A percentile compares a stretch with the other conserved stretches of the same genome.
phyloP scores from a whole-genome alignment of 2,888 invertebrate genomes.

The Schizaphis graminum region DNA sequence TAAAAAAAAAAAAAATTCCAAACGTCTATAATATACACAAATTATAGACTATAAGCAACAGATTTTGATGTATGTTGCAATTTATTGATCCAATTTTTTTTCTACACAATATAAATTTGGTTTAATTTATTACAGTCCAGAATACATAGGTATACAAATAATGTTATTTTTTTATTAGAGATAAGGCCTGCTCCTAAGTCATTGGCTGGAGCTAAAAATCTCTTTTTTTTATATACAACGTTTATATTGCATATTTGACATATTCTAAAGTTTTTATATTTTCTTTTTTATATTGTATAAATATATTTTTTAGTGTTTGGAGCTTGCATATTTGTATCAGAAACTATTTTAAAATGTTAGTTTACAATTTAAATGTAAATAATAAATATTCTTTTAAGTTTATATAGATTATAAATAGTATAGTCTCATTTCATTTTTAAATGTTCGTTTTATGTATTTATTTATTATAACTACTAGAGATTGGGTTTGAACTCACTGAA shows the following conservation, averaged over 20 bases:
- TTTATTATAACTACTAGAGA: too few species aligned
- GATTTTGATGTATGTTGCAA: neutral
- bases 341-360: neutral
- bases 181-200: neutral
- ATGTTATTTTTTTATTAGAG: neutral
- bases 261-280: neutral
- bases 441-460: too few species aligned
- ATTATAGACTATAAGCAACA: neutral
- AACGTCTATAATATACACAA: neutral
- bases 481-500: too few species aligned
- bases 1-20: neutral
- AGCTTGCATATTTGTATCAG: neutral
- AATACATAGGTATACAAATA: neutral
- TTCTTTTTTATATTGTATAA: neutral
- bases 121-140: neutral
- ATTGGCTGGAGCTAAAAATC: neutral
- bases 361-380: neutral
- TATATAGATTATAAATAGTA: too few species aligned
- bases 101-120: neutral
- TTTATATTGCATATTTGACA: neutral
- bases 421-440: too few species aligned
- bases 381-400: neutral
- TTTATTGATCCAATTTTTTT: neutral
- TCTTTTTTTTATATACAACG: neutral
- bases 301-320: neutral